Conservation (phyloP, 1,140 invertebrate species). For the Macrotrachela quadricornifera region DNA sequence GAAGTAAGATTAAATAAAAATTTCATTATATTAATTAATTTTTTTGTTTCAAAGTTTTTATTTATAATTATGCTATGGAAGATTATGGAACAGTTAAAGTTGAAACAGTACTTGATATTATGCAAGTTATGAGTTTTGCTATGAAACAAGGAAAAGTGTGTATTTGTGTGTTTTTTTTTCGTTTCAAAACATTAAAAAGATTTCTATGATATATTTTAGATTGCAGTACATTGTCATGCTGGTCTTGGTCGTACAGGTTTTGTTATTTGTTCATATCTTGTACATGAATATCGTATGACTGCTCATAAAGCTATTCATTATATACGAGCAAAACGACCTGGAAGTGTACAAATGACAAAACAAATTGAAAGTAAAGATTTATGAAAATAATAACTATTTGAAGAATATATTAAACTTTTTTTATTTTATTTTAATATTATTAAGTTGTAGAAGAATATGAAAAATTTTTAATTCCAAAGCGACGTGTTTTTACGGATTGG, state of each 20-base stretch:
- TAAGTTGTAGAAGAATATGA: no score
- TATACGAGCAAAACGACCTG: constrained; percentile 45
- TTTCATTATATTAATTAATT: not conserved
- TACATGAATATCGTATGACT: constrained; percentile 49
- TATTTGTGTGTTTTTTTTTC: not conserved
- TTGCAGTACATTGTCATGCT: constrained; percentile 67
- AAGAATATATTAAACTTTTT: no score
- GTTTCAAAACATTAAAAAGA: not conserved
- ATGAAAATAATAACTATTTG: no score
- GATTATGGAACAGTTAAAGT: constrained; percentile 59
- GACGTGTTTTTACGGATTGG: no score
- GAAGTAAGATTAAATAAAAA: constrained; percentile 39
- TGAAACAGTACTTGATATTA: constrained; percentile 53
- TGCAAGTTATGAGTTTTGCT: constrained; percentile 64
- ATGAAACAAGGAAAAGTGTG: constrained; percentile 51
- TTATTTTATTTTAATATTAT: no score
- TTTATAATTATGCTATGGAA: constrained; percentile 55
- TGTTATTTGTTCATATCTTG: constrained; percentile 59
- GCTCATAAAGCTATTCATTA: constrained; percentile 58
- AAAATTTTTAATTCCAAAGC: no score
- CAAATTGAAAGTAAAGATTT: constrained; percentile 13
- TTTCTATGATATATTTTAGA: not conserved
- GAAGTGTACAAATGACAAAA: constrained; percentile 43
- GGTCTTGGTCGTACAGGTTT: constrained; percentile 63
- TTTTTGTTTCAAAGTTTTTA: constrained; percentile 41